Evolutionary conservation across 2,888 invertebrate species (phyloP).

Genomic region (Acronicta psi): DNA sequence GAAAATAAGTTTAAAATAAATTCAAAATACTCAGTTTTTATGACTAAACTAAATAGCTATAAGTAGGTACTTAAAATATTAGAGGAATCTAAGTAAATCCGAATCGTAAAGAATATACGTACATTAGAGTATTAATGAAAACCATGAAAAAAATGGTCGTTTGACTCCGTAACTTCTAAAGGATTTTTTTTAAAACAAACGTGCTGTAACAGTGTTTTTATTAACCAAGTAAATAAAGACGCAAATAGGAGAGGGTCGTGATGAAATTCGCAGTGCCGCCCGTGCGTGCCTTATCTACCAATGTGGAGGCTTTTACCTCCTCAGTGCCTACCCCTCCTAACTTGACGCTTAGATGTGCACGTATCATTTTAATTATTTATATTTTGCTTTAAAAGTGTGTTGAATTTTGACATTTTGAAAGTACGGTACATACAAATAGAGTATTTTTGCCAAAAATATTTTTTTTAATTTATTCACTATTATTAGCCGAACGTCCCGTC

Average conservation of each 20-base stretch:
- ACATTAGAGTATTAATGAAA: neutral
- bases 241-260: constrained; percentile 70
- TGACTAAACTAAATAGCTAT: too few species aligned
- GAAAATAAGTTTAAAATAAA: too few species aligned
- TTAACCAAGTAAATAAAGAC: constrained; percentile 74
- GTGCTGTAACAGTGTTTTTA: constrained; percentile 55
- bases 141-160: constrained; percentile 1
- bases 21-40: too few species aligned
- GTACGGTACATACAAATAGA: too few species aligned
- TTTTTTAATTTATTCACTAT: too few species aligned
- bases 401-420: neutral
- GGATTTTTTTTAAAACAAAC: constrained; percentile 21
- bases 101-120: too few species aligned
- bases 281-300: constrained; percentile 84
- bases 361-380: constrained; percentile 42
- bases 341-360: constrained; percentile 50
- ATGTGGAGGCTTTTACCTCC: constrained; percentile 69
- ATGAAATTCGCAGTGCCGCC: constrained; percentile 76
- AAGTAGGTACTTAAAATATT: too few species aligned
- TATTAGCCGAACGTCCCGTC: too few species aligned
- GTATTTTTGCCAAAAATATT: too few species aligned
- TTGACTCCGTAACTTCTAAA: constrained; percentile 8
- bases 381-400: constrained; percentile 7
- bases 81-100: too few species aligned
- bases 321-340: constrained; percentile 62